Conservation (phyloP, 1,140 invertebrate genomes). For the Liolophura sinensis region DNA sequence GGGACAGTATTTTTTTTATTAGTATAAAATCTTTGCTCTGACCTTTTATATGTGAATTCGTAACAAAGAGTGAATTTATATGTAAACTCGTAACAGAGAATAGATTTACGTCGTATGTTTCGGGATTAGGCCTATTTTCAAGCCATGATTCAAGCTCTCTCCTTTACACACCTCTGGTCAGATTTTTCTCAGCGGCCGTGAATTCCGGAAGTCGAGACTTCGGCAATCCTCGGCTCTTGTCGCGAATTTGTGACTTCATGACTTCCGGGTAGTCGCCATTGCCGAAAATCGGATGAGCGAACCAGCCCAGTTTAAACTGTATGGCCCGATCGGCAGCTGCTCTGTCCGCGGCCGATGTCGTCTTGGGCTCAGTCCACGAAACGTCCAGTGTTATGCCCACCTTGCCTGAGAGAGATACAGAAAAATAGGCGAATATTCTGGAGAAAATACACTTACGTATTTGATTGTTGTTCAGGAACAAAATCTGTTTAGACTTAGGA, state of each 20-base stretch:
- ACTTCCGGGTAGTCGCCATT: constrained; percentile 52
- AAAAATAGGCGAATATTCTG: no score
- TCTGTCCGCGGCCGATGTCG: constrained; percentile 19
- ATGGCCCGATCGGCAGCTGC: constrained; percentile 39
- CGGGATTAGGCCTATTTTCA: no score
- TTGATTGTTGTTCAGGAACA: no score
- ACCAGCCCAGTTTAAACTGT: constrained; percentile 51
- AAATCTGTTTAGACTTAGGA: no score
- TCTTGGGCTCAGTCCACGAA: constrained; percentile 31
- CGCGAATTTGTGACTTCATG: constrained; percentile 40
- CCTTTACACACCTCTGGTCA: background rate
- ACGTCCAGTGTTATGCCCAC: constrained; percentile 29
- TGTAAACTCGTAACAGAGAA: no score
- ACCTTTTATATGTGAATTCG: no score
- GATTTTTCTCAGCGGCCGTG: constrained; percentile 43
- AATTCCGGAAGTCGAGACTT: constrained; percentile 47
- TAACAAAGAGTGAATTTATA: no score
- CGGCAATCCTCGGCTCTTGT: constrained; percentile 32
- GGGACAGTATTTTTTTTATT: no score
- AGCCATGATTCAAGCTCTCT: background rate
- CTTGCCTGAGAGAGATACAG: constrained; percentile 22
- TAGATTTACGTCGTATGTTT: no score
- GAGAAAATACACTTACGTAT: no score
- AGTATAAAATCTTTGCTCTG: no score
- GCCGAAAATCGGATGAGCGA: constrained; percentile 40